These are phyloP conservation scores for Zingel zingel DNA, from an alignment of 2,113 vertebrate genomes.

Conservation along the genomic window DNA sequence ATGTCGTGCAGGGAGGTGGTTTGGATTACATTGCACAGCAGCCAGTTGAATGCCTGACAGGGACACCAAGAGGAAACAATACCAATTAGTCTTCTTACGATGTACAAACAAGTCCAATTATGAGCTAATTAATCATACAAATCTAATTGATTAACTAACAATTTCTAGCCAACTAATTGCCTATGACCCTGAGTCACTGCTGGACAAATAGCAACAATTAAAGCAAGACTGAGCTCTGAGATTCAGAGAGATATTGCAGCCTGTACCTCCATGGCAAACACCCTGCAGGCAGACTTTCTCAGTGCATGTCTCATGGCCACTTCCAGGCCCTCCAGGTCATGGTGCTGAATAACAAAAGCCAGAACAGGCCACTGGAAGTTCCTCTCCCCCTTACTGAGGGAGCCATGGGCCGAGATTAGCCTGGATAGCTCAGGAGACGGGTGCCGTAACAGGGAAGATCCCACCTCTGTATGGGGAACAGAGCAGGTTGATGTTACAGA, in stretches of 20 bases:
- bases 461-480: slow-evolving; percentile 88
- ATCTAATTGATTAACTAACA: not conserved
- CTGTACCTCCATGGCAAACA: slow-evolving; percentile 98
- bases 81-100: not conserved
- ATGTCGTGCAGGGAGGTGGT: slow-evolving; percentile 98
- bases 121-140: not conserved
- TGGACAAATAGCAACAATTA: slow-evolving; percentile 1
- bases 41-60: slow-evolving; percentile 97
- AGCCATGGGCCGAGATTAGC: slow-evolving; percentile 97
- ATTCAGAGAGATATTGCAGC: not conserved
- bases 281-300: slow-evolving; percentile 97
- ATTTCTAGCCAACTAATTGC: not conserved
- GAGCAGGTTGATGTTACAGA: slow-evolving; percentile 2
- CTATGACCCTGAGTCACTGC: not conserved
- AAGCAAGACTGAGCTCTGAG: not conserved
- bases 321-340: slow-evolving; percentile 97
- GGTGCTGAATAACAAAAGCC: slow-evolving; percentile 98
- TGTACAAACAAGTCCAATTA: not conserved
- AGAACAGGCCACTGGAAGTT: slow-evolving; percentile 99
- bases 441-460: slow-evolving; percentile 96
- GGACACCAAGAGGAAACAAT: slow-evolving; percentile 24
- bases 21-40: slow-evolving; percentile 98
- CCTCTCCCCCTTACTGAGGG: slow-evolving; percentile 97
- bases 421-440: slow-evolving; percentile 98
- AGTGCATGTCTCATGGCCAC: slow-evolving; percentile 98